Percentiles rank a stretch among this genome's conserved stretches.
phyloP scores from a whole-genome alignment of 2,888 invertebrate genomes.

The Tuta absoluta region DNA sequence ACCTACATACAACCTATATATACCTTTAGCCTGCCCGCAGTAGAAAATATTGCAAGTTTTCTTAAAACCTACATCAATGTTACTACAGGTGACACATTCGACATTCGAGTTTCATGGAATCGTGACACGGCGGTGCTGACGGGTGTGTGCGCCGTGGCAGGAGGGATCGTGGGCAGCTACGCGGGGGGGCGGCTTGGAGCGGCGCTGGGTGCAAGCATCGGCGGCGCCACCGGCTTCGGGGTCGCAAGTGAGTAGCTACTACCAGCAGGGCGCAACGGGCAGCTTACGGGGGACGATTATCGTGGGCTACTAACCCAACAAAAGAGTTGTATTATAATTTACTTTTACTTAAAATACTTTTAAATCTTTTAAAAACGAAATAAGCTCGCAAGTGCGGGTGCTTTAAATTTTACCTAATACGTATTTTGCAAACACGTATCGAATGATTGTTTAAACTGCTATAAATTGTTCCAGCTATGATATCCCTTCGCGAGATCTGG shows the following conservation, averaged over 20 bases:
- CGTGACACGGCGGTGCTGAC: conserved; percentile 52
- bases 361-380: no score
- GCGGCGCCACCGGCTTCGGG: conserved; percentile 58
- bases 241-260: conserved; percentile 52
- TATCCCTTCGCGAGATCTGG: conserved; percentile 67
- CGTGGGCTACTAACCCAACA: background rate
- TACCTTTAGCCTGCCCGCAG: no score
- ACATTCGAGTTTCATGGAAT: conserved; percentile 65
- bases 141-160: conserved; percentile 56
- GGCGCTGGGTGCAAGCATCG: conserved; percentile 62
- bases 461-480: conserved; percentile 48
- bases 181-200: conserved; percentile 63
- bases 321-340: no score
- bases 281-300: background rate
- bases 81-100: conserved; percentile 56
- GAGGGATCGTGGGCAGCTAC: conserved; percentile 60
- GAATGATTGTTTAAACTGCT: no score
- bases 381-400: no score
- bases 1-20: no score
- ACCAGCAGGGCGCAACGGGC: background rate
- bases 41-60: no score
- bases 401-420: no score
- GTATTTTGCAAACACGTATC: no score
- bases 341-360: no score
- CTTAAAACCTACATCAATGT: background rate